Evolutionary conservation across 2,797 vertebrate species (phyloP).

Genomic region (Diglossa cyanea): DNA sequence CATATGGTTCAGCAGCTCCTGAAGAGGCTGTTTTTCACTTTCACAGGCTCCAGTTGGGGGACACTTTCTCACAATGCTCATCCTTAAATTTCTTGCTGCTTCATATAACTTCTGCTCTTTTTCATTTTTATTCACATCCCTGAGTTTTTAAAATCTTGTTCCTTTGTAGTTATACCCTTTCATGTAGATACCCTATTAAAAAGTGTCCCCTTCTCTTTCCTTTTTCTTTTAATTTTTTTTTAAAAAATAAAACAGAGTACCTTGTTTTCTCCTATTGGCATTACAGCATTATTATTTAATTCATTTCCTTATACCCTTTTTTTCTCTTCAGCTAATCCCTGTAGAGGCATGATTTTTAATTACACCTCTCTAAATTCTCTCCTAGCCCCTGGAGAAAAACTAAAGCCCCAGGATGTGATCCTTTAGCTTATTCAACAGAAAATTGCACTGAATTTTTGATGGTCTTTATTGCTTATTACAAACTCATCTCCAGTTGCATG

Average conservation of each 20-base stretch:
- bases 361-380: not conserved
- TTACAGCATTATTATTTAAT: not conserved
- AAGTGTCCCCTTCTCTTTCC: not conserved
- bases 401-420: not conserved
- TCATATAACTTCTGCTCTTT: not conserved
- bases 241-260: not conserved
- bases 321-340: not conserved
- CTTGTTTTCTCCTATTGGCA: not conserved
- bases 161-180: not conserved
- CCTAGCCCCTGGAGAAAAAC: not conserved
- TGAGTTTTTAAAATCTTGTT: not conserved
- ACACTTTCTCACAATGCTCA: not conserved
- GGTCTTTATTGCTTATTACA: not conserved
- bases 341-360: slow-evolving; percentile 8
- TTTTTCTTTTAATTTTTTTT: not conserved
- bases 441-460: not conserved
- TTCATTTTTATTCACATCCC: not conserved
- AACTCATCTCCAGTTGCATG: not conserved
- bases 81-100: not conserved
- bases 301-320: not conserved
- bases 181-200: not conserved
- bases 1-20: not conserved
- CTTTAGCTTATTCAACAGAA: slow-evolving; percentile 14
- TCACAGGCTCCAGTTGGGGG: not conserved
- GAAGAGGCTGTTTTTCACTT: slow-evolving; percentile 4